Evolutionary conservation across 2,113 vertebrate genomes (phyloP).

Genomic region (Mobula hypostoma): DNA sequence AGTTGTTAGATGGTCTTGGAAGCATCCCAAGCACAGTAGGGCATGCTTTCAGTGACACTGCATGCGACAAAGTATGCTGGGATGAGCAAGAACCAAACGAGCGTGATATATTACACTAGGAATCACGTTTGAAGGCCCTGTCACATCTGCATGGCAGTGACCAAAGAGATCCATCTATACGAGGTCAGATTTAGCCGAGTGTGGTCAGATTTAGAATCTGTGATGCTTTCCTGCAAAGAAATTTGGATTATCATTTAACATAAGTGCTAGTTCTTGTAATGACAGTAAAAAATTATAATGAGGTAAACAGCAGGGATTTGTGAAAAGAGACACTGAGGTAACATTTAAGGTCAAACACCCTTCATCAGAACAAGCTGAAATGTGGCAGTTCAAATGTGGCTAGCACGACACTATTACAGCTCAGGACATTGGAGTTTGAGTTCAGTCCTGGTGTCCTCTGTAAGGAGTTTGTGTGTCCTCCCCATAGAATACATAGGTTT

Average conservation of each 20-base stretch:
- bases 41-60: neutral
- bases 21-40: neutral
- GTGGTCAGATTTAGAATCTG: neutral
- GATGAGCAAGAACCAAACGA: neutral
- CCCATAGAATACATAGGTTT: no score
- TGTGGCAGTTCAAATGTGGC: neutral
- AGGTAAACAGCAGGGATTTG: no score
- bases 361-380: neutral
- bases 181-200: neutral
- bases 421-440: no score
- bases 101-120: neutral
- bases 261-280: neutral
- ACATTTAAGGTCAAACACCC: no score
- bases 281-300: neutral
- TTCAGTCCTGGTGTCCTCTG: no score
- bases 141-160: neutral
- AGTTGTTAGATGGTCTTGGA: constrained; percentile 10
- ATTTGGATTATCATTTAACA: neutral
- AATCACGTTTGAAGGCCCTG: neutral
- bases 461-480: no score
- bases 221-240: neutral
- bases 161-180: neutral
- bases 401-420: no score
- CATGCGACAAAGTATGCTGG: neutral
- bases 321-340: no score